phyloP scores from a whole-genome alignment of 2,113 vertebrate genomes.

The Odontophorus gujanensis region DNA sequence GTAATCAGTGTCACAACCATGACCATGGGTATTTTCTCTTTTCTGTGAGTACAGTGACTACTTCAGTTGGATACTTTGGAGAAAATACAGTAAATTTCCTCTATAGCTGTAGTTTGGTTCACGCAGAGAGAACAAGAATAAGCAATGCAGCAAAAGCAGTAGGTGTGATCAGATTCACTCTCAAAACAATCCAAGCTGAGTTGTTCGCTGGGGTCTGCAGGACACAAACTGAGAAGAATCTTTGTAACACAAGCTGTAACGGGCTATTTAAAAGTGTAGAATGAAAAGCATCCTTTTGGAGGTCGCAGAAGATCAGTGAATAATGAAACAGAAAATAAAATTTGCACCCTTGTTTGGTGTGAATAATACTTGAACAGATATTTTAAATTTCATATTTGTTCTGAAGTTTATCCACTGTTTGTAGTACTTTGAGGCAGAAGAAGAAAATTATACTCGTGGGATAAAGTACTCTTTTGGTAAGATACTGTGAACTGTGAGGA shows the following conservation, averaged over 20 bases:
- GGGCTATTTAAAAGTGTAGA: background rate
- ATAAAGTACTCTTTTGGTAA: background rate
- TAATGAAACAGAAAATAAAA: background rate
- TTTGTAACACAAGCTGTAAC: background rate
- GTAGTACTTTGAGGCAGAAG: background rate
- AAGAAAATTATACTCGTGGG: background rate
- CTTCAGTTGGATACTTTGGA: background rate
- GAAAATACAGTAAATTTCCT: background rate
- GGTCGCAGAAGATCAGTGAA: background rate
- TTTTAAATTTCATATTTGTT: background rate
- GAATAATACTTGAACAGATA: background rate
- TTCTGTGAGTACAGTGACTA: rapidly evolving
- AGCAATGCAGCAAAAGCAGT: background rate
- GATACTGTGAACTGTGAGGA: background rate
- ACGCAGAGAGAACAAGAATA: background rate
- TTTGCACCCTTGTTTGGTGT: background rate
- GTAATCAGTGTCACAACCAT: background rate
- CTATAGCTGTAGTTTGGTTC: background rate
- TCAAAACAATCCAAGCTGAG: background rate
- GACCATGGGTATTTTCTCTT: rapidly evolving
- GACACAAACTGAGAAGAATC: background rate
- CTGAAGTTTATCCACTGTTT: background rate
- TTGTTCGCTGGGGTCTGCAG: background rate
- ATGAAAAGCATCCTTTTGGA: background rate
- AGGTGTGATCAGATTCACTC: background rate